These are phyloP conservation scores for Sebastes fasciatus DNA, from an alignment of 2,113 vertebrate species.

Conservation along the genomic window DNA sequence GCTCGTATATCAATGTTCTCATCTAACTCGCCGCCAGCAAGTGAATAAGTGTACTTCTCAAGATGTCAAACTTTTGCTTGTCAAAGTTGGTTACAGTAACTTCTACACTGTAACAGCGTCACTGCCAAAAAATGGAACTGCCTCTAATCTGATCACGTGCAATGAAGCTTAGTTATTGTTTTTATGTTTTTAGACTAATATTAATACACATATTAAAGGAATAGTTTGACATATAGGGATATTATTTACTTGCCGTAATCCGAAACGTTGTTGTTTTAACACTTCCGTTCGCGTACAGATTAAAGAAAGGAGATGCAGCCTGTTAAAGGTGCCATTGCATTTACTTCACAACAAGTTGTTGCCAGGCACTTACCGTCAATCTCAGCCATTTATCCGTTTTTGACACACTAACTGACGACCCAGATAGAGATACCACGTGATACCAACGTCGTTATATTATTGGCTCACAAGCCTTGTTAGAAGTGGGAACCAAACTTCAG, in stretches of 20 bases:
- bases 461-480: no score
- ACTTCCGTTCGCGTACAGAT: not conserved
- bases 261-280: not conserved
- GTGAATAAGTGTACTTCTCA: not conserved
- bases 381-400: no score
- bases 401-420: no score
- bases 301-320: not conserved
- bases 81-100: not conserved
- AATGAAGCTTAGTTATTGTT: not conserved
- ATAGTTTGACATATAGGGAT: not conserved
- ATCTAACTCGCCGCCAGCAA: not conserved
- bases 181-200: not conserved
- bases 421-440: no score
- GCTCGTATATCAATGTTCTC: not conserved
- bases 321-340: not conserved
- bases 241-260: not conserved
- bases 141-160: not conserved
- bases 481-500: no score
- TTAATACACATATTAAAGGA: not conserved
- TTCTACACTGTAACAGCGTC: not conserved
- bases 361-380: no score
- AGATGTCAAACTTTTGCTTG: slow-evolving; percentile 14
- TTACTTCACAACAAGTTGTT: no score
- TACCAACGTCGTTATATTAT: no score
- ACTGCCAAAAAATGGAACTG: not conserved